Evolutionary conservation across 2,888 invertebrate genomes (phyloP), one percentile per base, ranked within the genome.

Genomic region (Gerris lacustris): DNA sequence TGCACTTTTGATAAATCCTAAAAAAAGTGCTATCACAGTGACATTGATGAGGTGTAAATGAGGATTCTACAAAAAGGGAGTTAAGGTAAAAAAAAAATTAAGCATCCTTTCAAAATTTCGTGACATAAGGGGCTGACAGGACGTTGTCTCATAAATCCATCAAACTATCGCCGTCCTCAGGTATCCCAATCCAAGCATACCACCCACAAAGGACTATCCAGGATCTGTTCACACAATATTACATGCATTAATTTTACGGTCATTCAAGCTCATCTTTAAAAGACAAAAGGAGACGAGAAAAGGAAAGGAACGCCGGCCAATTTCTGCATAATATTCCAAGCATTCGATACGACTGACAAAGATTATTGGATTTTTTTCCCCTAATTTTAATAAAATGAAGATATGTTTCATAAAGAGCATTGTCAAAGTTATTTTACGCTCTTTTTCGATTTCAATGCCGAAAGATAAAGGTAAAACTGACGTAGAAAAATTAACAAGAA

Each of bases 221-320:
- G 55, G 55, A 55, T 15, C 55, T 55, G 9, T 55, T 55, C 55
- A 55, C 55, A 55, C 55, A 9, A 55, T 55, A 9, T 11, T 11
- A 55, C 15, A 55, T 55, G 55, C 55, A 55, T 55, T 55, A 55
- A 55, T 55, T 55, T 55, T 55, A 55, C 55, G 55, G 11, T 55
- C 55, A 55, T 55, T 55, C 55, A 55, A 55, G 15, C 9, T 55
- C 55, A 11, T 15, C 55, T 9, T 55, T 55, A 11, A 9, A 15
- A 15, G 9, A 55, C 55, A 55, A 55, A 11, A 55, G 55, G 55
- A 55, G 11, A 9, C 55, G 15, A 15, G 31, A 31, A 31, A 2
- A 55, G 15, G 11, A 55, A 55, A 55, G 55, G 55, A 15, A 55
- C 55, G 5, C 15, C 11, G 9, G 9, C 15, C 11, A 55, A 55